A percentile compares a stretch with the other conserved stretches of the same genome.
phyloP scores from a whole-genome alignment of 2,888 invertebrate genomes.

The Autographa pulchrina region DNA sequence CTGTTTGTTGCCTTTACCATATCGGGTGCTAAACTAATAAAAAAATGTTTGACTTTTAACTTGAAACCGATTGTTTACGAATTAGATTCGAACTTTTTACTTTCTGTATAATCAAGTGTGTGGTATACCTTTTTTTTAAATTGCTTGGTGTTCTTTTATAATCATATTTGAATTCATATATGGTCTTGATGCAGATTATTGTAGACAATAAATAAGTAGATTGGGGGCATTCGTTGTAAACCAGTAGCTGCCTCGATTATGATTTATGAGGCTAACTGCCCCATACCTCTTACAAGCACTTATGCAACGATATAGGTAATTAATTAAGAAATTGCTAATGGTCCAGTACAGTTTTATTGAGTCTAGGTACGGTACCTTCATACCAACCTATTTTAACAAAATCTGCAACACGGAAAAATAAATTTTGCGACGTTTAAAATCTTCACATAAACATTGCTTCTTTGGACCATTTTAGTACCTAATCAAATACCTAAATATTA shows the following conservation, averaged over 20 bases:
- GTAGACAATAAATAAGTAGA: conserved; percentile 28
- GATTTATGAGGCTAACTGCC: conserved; percentile 38
- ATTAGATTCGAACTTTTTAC: conserved; percentile 25
- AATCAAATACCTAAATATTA: too few relatives aligned
- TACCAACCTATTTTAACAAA: too few relatives aligned
- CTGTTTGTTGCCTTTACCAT: conserved; percentile 53
- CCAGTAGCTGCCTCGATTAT: conserved; percentile 13
- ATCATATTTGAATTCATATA: neutral
- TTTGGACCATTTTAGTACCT: too few relatives aligned
- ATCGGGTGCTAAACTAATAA: conserved; percentile 55
- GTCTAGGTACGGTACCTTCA: neutral
- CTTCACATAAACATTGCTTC: too few relatives aligned
- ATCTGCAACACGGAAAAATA: too few relatives aligned
- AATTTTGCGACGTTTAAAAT: too few relatives aligned
- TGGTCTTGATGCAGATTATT: conserved; percentile 31
- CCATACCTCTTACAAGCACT: conserved; percentile 24
- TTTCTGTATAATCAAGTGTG: conserved; percentile 22
- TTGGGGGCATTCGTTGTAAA: conserved; percentile 21
- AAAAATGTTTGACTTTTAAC: conserved; percentile 31
- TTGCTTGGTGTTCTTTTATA: neutral
- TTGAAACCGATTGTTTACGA: conserved; percentile 23
- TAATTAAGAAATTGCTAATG: conserved; percentile 29
- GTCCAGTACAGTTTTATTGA: conserved; percentile 16
- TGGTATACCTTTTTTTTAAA: neutral
- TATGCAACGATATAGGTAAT: conserved; percentile 22